Evolutionary conservation across 2,888 invertebrate genomes (phyloP).

Genomic region (Drosophila neotestacea): DNA sequence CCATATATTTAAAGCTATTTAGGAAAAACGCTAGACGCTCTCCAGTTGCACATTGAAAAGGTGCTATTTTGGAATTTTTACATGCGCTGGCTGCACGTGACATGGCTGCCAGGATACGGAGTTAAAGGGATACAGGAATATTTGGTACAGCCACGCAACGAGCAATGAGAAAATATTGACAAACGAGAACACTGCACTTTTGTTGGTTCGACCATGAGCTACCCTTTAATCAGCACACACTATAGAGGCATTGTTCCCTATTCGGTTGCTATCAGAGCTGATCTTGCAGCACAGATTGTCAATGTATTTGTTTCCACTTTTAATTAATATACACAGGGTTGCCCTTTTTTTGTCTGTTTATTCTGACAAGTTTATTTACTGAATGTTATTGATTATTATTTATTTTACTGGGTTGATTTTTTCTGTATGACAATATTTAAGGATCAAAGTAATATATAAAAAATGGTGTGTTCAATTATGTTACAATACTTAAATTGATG

Average conservation of each 20-base stretch:
- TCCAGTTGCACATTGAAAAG: constrained; percentile 22
- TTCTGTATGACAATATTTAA: too few relatives aligned
- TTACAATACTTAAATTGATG: neutral
- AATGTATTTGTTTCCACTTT: too few relatives aligned
- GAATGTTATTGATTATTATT: too few relatives aligned
- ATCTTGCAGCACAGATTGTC: too few relatives aligned
- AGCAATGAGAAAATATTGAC: constrained; percentile 16
- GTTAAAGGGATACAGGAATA: constrained; percentile 17
- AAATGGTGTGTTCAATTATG: too few relatives aligned
- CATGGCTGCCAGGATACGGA: constrained; percentile 26
- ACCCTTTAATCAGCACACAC: neutral
- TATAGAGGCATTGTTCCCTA: neutral
- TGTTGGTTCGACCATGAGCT: neutral
- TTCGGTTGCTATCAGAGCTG: too few relatives aligned
- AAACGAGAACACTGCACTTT: neutral
- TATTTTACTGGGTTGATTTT: too few relatives aligned
- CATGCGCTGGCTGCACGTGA: constrained; percentile 58
- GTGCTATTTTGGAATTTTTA: constrained; percentile 30
- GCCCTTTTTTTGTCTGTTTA: too few relatives aligned
- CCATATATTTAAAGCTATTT: constrained; percentile 25
- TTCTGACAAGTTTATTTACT: too few relatives aligned
- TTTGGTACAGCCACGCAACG: constrained; percentile 29
- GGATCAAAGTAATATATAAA: too few relatives aligned
- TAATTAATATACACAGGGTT: too few relatives aligned
- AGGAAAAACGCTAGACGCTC: constrained; percentile 30